Base-by-base conservation (phyloP, 2,888 invertebrate species). In the Julus scandinavius region DNA sequence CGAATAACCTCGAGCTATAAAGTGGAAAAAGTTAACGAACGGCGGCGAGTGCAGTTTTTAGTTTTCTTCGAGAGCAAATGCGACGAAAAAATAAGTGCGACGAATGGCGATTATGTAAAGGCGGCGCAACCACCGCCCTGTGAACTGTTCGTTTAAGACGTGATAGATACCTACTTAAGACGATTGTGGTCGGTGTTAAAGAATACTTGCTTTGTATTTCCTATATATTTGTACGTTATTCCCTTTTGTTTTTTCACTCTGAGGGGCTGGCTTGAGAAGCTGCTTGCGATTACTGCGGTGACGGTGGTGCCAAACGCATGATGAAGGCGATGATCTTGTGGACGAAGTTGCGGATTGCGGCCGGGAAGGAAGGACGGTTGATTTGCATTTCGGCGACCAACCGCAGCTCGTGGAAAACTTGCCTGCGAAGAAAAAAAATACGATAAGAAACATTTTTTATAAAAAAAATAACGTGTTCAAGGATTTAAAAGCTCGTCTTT, bases 331-430 rank as follows among this genome's bases (percentile, higher is more conserved):
- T 95, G 88, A 94, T 93, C 89, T 93, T 92, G 88, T 93, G 92
- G 38, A 96, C 92, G 41, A 95, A 92, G 90, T 94, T 93, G 90
- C 94, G 93, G 20, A 97, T 90, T 63, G 95, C 89, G 17, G 89
- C 93, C 1, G 98, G 98, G 91, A 96, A 94, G 83, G 93, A 94
- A 38, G 96, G 95, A 89, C 95, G 94, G 89, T 92, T 93, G 0
- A 96, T 96, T 17, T 95, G 92, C 80, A 94, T 93, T 92, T 96
- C 96, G 11, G 96, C 93, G 0, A 94, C 93, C 90, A 95, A 93
- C 90, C 97, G 94, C 91, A 99, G 93, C 92, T 98, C 98, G 90
- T 95, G 94, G 94, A 98, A 99, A 93, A 98, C 96, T 86, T 92
- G 91, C 89, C 93, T 93, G 91, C 38, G 2, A 90, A 88, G 38